Conservation (phyloP, 2,888 invertebrate species). For the Coelogynopora nodosa region DNA sequence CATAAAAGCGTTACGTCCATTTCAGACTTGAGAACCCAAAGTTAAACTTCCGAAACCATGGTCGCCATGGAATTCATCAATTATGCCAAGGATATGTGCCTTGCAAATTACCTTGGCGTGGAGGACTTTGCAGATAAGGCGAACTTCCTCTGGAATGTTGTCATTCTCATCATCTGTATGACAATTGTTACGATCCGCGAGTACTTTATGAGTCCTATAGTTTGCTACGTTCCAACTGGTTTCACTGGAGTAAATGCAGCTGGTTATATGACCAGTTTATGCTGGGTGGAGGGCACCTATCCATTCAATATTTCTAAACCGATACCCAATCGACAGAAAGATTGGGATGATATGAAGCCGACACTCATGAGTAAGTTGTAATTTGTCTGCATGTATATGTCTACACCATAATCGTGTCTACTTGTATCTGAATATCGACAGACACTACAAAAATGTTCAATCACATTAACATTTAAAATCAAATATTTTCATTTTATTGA, state of each 20-base stretch:
- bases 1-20: too few species aligned
- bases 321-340: slow-evolving; percentile 11
- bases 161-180: slow-evolving; percentile 38
- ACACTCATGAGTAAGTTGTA: slow-evolving; percentile 41
- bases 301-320: slow-evolving; percentile 40
- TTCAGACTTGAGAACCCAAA: too few species aligned
- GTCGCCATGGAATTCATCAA: slow-evolving; percentile 36
- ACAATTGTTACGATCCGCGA: slow-evolving; percentile 38
- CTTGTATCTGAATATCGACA: too few species aligned
- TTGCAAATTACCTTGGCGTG: slow-evolving; percentile 37
- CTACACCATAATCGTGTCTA: too few species aligned
- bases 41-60: slow-evolving; percentile 29
- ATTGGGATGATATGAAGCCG: slow-evolving; percentile 40
- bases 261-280: slow-evolving; percentile 43
- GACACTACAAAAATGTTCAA: too few species aligned
- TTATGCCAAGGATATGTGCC: slow-evolving; percentile 36
- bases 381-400: too few species aligned
- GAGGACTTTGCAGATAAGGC: slow-evolving; percentile 45
- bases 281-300: slow-evolving; percentile 45
- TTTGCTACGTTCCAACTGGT: slow-evolving; percentile 39
- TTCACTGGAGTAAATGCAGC: slow-evolving; percentile 36
- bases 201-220: slow-evolving; percentile 41
- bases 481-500: too few species aligned
- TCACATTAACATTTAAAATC: too few species aligned
- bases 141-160: slow-evolving; percentile 43